phyloP scores from a whole-genome alignment of 2,797 vertebrate genomes.

The Takifugu rubripes region DNA sequence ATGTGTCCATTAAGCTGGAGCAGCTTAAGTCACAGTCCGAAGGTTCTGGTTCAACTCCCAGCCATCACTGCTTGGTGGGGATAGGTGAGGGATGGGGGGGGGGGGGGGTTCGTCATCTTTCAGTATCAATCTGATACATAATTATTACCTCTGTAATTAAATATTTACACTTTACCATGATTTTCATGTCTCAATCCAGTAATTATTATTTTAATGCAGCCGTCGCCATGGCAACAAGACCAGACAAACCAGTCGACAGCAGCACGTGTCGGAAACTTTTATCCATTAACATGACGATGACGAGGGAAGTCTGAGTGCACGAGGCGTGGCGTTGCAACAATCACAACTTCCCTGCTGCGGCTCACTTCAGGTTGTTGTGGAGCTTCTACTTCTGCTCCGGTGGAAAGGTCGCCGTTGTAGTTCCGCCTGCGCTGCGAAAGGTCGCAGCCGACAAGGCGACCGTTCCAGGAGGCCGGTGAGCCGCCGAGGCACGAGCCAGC shows the following conservation, averaged over 20 bases:
- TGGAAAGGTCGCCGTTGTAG: constrained; percentile 48
- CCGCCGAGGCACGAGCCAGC: constrained; percentile 43
- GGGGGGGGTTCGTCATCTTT: constrained; percentile 16
- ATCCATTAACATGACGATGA: background rate
- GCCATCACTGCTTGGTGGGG: too few relatives aligned
- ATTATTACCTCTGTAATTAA: background rate
- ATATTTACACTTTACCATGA: too few relatives aligned
- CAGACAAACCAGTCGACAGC: background rate
- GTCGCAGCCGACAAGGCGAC: constrained; percentile 46
- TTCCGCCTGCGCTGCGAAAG: constrained; percentile 49
- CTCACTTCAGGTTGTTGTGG: constrained; percentile 40
- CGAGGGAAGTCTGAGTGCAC: background rate
- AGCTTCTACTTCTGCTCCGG: constrained; percentile 40
- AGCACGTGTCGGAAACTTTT: background rate
- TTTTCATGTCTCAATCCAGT: background rate
- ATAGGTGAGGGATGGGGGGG: too few relatives aligned
- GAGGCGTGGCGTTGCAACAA: background rate
- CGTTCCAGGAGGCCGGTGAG: constrained; percentile 62
- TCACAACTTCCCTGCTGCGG: constrained; percentile 17
- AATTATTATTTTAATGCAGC: background rate
- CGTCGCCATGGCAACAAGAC: background rate
- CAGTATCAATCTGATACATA: background rate
- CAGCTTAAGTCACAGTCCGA: too few relatives aligned
- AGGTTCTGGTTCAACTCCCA: too few relatives aligned
- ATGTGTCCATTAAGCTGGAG: too few relatives aligned